These are phyloP conservation scores for Marmota flaviventris DNA, from an alignment of 2,113 vertebrate genomes.

Conservation along the genomic window DNA sequence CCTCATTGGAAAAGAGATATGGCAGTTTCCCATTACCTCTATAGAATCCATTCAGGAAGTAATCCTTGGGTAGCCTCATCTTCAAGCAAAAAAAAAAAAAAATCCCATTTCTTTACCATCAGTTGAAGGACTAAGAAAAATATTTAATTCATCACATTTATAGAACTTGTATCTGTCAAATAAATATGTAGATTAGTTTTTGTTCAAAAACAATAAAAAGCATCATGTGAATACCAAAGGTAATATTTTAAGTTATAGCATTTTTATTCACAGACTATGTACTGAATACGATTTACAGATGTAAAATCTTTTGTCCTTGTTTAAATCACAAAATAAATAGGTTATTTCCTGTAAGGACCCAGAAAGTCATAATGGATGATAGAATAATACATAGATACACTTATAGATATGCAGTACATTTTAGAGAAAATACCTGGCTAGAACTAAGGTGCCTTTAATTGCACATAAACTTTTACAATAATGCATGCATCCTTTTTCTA, in stretches of 20 bases:
- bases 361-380: conserved; percentile 22
- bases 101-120: conserved; percentile 50
- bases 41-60: conserved; percentile 42
- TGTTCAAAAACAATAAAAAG: conserved; percentile 46
- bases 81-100: not conserved
- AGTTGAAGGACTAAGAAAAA: conserved; percentile 22
- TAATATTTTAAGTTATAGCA: conserved; percentile 52
- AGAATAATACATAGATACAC: conserved; percentile 2
- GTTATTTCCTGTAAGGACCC: not conserved
- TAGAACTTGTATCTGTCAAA: conserved; percentile 4
- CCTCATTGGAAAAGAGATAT: conserved; percentile 54
- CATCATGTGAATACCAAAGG: conserved; percentile 35
- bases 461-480: conserved; percentile 57
- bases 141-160: conserved; percentile 39
- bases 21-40: not conserved
- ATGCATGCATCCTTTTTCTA: conserved; percentile 23
- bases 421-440: conserved; percentile 19
- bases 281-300: conserved; percentile 56
- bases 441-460: conserved; percentile 38
- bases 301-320: conserved; percentile 51
- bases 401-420: not conserved
- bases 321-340: conserved; percentile 56
- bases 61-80: not conserved
- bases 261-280: conserved; percentile 43
- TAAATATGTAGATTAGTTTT: not conserved